phyloP scores from a whole-genome alignment of 2,113 vertebrate genomes.

The Trachemys scripta region DNA sequence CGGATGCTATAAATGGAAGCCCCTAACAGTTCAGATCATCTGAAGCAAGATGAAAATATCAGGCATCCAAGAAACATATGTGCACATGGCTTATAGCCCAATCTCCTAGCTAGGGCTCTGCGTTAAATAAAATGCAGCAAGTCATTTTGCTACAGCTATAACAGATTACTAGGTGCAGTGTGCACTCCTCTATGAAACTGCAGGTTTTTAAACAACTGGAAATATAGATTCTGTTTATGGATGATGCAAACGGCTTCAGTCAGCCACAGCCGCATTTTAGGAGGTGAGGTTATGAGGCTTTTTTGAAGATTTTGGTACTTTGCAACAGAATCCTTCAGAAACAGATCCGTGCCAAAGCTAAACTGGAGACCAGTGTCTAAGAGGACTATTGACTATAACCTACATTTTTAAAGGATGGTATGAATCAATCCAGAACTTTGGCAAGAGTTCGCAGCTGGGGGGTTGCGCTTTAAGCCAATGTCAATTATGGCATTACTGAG shows the following conservation, averaged over 20 bases:
- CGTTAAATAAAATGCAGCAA: slow-evolving; percentile 71
- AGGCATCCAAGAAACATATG: slow-evolving; percentile 66
- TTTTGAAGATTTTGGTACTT: neutral
- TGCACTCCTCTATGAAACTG: slow-evolving; percentile 43
- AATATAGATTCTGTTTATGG: slow-evolving; percentile 57
- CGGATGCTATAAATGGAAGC: slow-evolving; percentile 62
- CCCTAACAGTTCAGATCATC: slow-evolving; percentile 72
- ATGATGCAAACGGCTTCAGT: slow-evolving; percentile 45
- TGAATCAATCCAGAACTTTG: slow-evolving; percentile 73
- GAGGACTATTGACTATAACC: slow-evolving; percentile 57
- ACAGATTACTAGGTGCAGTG: slow-evolving; percentile 66
- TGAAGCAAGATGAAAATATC: slow-evolving; percentile 72
- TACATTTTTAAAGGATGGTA: slow-evolving; percentile 67
- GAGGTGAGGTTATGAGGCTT: slow-evolving; percentile 10
- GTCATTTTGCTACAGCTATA: slow-evolving; percentile 73
- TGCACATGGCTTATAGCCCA: slow-evolving; percentile 67
- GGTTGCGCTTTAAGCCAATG: slow-evolving; percentile 77
- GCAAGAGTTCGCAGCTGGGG: slow-evolving; percentile 52
- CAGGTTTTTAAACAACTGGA: slow-evolving; percentile 69
- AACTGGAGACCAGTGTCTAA: neutral
- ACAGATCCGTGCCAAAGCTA: slow-evolving; percentile 3
- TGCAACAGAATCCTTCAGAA: slow-evolving; percentile 18
- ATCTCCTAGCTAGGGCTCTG: slow-evolving; percentile 64
- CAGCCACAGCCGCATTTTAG: slow-evolving; percentile 11
- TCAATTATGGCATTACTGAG: slow-evolving; percentile 83